Evolutionary conservation across 2,888 invertebrate species (phyloP).

Genomic region (Arrhopalites spinosus): DNA sequence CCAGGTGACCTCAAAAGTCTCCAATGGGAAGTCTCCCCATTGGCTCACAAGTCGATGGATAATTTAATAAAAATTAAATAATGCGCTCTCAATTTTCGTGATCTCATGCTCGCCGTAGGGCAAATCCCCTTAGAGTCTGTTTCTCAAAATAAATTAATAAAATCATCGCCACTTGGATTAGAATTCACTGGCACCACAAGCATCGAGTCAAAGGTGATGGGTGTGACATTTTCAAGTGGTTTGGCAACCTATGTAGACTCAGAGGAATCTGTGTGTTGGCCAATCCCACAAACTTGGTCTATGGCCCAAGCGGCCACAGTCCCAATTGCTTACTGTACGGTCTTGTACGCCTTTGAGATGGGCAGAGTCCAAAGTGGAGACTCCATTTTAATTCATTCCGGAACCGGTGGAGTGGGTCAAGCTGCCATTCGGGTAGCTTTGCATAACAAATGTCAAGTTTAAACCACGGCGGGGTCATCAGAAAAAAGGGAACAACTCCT

Average conservation of each 20-base stretch:
- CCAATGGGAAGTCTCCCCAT: no score
- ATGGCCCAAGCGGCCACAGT: conserved; percentile 70
- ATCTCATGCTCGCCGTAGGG: conserved; percentile 91
- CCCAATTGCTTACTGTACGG: conserved; percentile 69
- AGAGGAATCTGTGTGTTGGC: conserved; percentile 62
- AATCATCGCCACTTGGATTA: conserved; percentile 64
- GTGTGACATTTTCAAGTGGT: conserved; percentile 72
- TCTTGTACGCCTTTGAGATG: conserved; percentile 67
- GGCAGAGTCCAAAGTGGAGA: conserved; percentile 64
- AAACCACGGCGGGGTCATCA: conserved; percentile 74
- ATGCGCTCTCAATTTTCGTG: conserved; percentile 89
- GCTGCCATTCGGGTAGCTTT: conserved; percentile 75
- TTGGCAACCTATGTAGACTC: conserved; percentile 65
- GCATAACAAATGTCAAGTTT: conserved; percentile 69
- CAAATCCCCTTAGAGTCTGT: conserved; percentile 83
- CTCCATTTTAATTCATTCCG: conserved; percentile 65
- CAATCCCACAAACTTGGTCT: conserved; percentile 68
- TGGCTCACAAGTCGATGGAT: no score
- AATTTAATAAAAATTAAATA: conserved; percentile 66
- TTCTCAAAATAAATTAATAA: conserved; percentile 66
- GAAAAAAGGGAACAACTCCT: conserved; percentile 87
- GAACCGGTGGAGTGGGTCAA: conserved; percentile 75
- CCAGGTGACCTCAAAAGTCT: no score
- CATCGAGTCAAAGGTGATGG: conserved; percentile 61
- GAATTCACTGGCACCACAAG: conserved; percentile 64